A percentile compares a stretch with the other conserved stretches of the same genome.
These are phyloP conservation scores for Platichthys stellatus DNA, from an alignment of 2,113 vertebrate genomes.

Conservation along the genomic window DNA sequence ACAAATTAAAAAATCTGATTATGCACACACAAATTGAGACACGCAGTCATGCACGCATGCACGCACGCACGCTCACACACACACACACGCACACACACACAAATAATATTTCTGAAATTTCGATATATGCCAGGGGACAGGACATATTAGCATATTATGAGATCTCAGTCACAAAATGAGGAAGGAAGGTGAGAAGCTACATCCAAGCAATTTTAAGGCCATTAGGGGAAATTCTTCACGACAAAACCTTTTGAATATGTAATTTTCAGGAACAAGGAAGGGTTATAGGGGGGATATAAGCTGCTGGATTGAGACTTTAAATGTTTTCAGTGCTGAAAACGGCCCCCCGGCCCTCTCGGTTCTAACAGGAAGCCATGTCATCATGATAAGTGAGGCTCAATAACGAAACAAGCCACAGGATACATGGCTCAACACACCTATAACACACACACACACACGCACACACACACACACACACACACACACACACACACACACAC, in stretches of 20 bases:
- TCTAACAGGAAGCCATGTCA: conserved; percentile 67
- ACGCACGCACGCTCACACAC: no score
- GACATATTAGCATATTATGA: not conserved
- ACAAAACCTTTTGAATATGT: no score
- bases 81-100: no score
- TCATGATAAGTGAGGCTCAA: conserved; percentile 54
- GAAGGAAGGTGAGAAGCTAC: no score
- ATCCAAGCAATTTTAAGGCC: not conserved
- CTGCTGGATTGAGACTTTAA: not conserved
- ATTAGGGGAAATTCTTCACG: not conserved
- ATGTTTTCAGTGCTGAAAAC: conserved; percentile 40
- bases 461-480: not conserved
- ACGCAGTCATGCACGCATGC: no score
- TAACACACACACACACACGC: not conserved
- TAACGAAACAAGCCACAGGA: conserved; percentile 57
- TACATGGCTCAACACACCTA: conserved; percentile 59
- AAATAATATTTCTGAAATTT: no score
- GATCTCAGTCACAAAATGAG: not conserved
- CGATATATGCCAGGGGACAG: no score
- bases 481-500: not conserved
- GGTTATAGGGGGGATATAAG: no score
- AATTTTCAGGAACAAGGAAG: no score
- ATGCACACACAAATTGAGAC: no score
- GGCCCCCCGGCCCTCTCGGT: conserved; percentile 35
- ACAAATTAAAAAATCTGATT: no score